phyloP scores from a whole-genome alignment of 2,888 invertebrate genomes.

The Drosophila macrospina region DNA sequence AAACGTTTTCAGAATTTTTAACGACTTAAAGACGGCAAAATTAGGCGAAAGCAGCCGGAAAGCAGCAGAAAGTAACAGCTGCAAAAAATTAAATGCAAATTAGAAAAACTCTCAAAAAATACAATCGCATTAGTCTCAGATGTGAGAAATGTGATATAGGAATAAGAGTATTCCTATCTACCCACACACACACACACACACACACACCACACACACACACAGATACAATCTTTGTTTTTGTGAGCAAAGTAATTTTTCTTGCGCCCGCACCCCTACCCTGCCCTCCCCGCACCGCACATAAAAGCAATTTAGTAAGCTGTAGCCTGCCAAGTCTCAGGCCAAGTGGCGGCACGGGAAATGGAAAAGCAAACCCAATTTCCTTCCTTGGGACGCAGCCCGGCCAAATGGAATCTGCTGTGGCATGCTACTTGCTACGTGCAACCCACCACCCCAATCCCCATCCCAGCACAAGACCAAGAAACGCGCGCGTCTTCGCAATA shows the following conservation, averaged over 20 bases:
- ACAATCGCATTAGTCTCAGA: slow-evolving; percentile 81
- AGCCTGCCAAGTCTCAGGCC: slow-evolving; percentile 60
- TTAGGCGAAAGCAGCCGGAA: slow-evolving; percentile 44
- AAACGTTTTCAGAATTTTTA: slow-evolving; percentile 72
- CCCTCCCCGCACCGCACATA: slow-evolving; percentile 33
- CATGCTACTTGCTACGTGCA: slow-evolving; percentile 73
- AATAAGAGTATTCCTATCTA: slow-evolving; percentile 54
- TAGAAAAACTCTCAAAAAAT: slow-evolving; percentile 75
- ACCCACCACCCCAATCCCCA: slow-evolving; percentile 26
- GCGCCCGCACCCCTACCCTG: slow-evolving; percentile 35
- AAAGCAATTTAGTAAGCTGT: slow-evolving; percentile 77
- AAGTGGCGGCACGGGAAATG: slow-evolving; percentile 65
- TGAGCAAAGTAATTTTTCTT: slow-evolving; percentile 77
- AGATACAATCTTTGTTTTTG: slow-evolving; percentile 56
- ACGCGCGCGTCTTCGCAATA: slow-evolving; percentile 85
- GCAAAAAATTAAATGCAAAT: slow-evolving; percentile 82
- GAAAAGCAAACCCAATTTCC: slow-evolving; percentile 80
- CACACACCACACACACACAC: slow-evolving; percentile 16
- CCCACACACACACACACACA: slow-evolving; percentile 35
- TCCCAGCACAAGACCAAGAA: slow-evolving; percentile 66
- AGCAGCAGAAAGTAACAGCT: slow-evolving; percentile 76
- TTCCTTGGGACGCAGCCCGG: slow-evolving; percentile 59
- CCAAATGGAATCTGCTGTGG: slow-evolving; percentile 73
- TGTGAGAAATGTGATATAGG: slow-evolving; percentile 78
- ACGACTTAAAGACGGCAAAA: slow-evolving; percentile 69